Conservation (phyloP, 2,797 vertebrate species). For the Lemur catta region DNA sequence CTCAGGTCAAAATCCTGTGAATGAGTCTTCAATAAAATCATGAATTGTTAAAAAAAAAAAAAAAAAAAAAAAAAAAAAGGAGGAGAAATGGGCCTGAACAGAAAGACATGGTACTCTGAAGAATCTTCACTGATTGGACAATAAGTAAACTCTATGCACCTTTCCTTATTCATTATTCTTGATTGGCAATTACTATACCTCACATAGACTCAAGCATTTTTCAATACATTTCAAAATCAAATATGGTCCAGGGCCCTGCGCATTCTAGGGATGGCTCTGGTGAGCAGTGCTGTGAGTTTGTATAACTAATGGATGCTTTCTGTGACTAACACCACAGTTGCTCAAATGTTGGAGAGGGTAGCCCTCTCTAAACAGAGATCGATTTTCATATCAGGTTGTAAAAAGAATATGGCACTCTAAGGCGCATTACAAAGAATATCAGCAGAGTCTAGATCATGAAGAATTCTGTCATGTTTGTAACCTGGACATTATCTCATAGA, state of each 20-base stretch:
- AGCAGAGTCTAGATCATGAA: neutral
- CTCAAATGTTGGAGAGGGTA: neutral
- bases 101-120: neutral
- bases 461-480: neutral
- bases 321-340: neutral
- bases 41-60: neutral
- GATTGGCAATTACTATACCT: neutral
- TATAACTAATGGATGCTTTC: neutral
- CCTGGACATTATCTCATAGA: neutral
- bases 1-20: neutral
- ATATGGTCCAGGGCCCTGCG: neutral
- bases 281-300: neutral
- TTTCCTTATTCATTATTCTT: neutral
- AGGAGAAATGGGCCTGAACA: neutral
- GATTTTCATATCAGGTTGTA: neutral
- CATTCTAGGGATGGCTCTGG: neutral
- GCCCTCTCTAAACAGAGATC: neutral
- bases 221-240: neutral
- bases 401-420: neutral
- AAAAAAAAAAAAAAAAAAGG: neutral
- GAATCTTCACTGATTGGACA: neutral
- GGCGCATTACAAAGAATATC: neutral
- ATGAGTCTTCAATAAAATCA: neutral
- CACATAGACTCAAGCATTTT: neutral
- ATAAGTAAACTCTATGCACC: neutral